Conservation (phyloP, 92 coral and sea anemone species). For the Epizoanthus illoricatus region DNA sequence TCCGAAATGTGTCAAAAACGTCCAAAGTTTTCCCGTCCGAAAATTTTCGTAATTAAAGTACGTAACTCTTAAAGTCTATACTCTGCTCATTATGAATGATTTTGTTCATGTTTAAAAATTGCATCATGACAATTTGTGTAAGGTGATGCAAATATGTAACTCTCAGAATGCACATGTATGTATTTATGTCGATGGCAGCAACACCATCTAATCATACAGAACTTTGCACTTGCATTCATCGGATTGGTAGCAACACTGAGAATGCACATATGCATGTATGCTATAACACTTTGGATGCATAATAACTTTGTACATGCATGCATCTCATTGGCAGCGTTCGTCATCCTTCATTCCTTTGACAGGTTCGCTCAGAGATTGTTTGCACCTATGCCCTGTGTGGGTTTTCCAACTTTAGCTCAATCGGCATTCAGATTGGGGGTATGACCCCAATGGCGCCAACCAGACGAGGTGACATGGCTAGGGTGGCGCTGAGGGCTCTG, state of each 20-base stretch:
- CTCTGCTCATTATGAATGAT: too few relatives aligned
- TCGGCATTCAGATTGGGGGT: conserved; percentile 95
- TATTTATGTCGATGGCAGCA: too few relatives aligned
- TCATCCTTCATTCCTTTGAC: background rate
- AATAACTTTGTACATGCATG: background rate
- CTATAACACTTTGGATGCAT: background rate
- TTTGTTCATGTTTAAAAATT: too few relatives aligned
- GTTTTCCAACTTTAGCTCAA: conserved; percentile 86
- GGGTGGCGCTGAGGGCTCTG: conserved; percentile 85
- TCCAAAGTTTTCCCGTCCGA: too few relatives aligned
- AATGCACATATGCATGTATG: background rate
- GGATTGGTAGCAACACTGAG: background rate
- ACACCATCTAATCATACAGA: background rate
- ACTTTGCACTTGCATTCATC: background rate
- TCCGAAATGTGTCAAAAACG: too few relatives aligned
- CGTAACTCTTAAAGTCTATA: too few relatives aligned
- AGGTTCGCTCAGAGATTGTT: too few relatives aligned
- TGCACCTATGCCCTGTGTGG: conserved; percentile 96
- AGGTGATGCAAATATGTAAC: too few relatives aligned
- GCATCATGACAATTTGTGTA: too few relatives aligned
- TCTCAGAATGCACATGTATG: too few relatives aligned
- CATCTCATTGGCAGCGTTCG: conserved; percentile 9
- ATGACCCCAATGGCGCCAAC: conserved; percentile 91
- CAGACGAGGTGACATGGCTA: conserved; percentile 79
- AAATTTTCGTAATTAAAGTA: too few relatives aligned